These are phyloP conservation scores for Anarsia innoxiella DNA, from an alignment of 2,888 invertebrate genomes.

Conservation along the genomic window DNA sequence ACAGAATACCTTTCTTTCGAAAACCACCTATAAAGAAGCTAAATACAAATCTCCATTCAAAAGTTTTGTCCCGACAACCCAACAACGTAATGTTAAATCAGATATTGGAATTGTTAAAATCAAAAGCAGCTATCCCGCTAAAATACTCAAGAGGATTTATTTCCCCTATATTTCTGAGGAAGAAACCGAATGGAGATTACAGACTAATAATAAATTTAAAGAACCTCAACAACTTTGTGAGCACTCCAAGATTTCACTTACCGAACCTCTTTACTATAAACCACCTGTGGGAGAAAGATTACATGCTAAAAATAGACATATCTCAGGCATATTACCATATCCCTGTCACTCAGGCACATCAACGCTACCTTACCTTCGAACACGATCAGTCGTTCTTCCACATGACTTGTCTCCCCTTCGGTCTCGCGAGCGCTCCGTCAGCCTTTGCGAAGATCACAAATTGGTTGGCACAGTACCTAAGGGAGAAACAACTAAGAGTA, in stretches of 20 bases:
- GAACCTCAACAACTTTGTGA: neutral
- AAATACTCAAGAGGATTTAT: neutral
- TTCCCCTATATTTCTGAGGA: neutral
- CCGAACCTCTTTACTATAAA: neutral
- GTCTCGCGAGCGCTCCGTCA: conserved; percentile 1
- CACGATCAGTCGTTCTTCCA: neutral
- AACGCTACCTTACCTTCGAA: neutral
- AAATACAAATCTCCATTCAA: neutral
- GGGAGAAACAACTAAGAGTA: neutral
- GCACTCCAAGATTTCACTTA: conserved; percentile 1
- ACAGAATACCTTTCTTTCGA: conserved; percentile 10
- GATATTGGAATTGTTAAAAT: neutral
- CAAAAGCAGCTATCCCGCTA: neutral
- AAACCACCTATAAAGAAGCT: conserved; percentile 6
- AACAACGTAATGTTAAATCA: neutral
- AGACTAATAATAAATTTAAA: neutral
- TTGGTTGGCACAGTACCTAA: neutral
- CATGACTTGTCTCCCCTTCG: conserved; percentile 2
- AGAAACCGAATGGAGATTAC: neutral
- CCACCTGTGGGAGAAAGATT: neutral
- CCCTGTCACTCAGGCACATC: neutral
- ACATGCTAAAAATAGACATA: neutral
- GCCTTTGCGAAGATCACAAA: conserved; percentile 1
- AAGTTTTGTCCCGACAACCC: neutral
- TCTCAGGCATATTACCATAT: conserved; percentile 3